Conservation (phyloP, 2,797 vertebrate species). For the Neomorphus geoffroyi region DNA sequence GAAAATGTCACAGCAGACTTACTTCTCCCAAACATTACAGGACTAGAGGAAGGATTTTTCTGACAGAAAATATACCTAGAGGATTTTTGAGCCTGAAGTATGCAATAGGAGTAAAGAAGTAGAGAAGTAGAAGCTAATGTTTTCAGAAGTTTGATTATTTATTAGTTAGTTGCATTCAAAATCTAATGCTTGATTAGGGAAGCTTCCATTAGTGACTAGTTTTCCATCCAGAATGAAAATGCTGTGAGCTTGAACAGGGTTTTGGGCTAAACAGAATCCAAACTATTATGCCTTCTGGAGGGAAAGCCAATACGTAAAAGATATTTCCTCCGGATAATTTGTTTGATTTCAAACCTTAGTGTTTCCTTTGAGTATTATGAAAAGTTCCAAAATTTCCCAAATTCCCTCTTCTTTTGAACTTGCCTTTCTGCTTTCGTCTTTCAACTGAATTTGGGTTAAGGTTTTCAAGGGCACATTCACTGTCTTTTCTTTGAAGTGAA, state of each 20-base stretch:
- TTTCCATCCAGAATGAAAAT: background rate
- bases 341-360: background rate
- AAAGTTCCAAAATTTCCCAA: background rate
- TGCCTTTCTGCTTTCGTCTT: background rate
- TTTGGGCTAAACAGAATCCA: background rate
- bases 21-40: background rate
- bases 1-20: background rate
- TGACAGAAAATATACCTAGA: background rate
- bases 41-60: background rate
- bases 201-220: background rate
- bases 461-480: background rate
- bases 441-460: background rate
- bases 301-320: background rate
- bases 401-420: background rate
- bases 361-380: background rate
- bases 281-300: background rate
- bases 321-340: background rate
- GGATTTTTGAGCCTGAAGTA: background rate
- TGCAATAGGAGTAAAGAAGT: background rate
- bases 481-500: conserved; percentile 13
- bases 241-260: background rate
- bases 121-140: background rate
- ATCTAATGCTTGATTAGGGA: background rate
- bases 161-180: background rate
- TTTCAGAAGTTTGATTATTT: background rate